phyloP scores from a whole-genome alignment of 2,113 vertebrate genomes.

The Scortum barcoo region DNA sequence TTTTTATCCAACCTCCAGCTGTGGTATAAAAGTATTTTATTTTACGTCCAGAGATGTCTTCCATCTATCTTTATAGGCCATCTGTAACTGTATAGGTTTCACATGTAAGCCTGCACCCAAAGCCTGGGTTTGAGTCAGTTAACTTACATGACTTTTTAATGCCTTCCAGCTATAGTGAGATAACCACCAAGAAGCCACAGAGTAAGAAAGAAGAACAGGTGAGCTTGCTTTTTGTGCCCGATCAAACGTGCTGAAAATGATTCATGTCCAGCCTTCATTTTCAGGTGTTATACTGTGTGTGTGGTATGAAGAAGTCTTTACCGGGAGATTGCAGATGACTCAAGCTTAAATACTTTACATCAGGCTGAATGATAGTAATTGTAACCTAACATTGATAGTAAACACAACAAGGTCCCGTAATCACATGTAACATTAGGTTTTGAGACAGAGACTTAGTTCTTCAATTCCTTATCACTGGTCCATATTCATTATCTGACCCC shows the following conservation, averaged over 20 bases:
- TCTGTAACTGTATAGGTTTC: background rate
- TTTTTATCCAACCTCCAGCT: background rate
- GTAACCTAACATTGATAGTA: background rate
- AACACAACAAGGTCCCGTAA: background rate
- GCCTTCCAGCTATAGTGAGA: conserved; percentile 82
- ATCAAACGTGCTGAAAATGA: background rate
- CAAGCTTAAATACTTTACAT: background rate
- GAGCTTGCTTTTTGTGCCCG: conserved; percentile 28
- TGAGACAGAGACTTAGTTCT: background rate
- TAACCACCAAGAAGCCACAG: conserved; percentile 81
- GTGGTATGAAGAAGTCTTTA: background rate
- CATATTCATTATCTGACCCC: background rate
- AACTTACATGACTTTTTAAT: conserved; percentile 7
- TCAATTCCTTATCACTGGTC: conserved; percentile 1
- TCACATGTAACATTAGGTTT: conserved; percentile 2
- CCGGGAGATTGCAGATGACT: background rate
- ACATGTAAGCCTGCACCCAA: background rate
- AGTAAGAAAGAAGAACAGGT: conserved; percentile 81
- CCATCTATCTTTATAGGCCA: background rate
- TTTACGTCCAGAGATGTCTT: background rate
- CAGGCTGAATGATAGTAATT: background rate
- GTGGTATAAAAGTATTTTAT: background rate
- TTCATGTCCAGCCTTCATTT: background rate
- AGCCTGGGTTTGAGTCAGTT: background rate
- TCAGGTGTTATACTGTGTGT: background rate